phyloP scores from a whole-genome alignment of 1,140 invertebrate genomes.

The Trichogramma pretiosum region DNA sequence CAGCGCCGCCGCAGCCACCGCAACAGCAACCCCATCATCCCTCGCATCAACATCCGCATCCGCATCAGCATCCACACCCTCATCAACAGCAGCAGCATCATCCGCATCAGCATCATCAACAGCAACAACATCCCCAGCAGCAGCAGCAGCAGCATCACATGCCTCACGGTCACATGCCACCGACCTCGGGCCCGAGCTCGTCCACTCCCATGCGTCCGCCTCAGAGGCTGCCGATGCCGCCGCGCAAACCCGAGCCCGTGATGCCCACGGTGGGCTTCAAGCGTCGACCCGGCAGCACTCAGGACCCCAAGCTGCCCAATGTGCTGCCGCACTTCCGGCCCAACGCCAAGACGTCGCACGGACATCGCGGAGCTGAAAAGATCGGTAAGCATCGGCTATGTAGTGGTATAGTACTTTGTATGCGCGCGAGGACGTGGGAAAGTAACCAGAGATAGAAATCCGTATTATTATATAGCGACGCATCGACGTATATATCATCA shows the following conservation, averaged over 20 bases:
- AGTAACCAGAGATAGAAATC: no score
- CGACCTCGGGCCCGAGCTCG: conserved; percentile 14
- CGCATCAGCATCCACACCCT: conserved; percentile 5
- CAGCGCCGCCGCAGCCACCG: no score
- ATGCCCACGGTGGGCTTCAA: conserved; percentile 37
- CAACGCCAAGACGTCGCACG: conserved; percentile 52
- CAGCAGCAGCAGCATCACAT: conserved; percentile 4
- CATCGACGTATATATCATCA: no score
- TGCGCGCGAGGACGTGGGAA: no score
- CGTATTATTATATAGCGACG: no score
- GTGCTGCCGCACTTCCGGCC: conserved; percentile 64
- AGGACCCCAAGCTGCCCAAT: conserved; percentile 51
- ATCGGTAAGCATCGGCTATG: conserved; percentile 23
- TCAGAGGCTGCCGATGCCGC: conserved; percentile 27
- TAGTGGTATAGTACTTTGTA: no score
- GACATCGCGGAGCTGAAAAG: conserved; percentile 39
- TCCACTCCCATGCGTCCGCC: conserved; percentile 20
- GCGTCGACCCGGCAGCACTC: conserved; percentile 36
- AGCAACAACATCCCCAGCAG: no score
- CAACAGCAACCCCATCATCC: no score
- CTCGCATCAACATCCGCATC: no score
- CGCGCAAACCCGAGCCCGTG: conserved; percentile 36
- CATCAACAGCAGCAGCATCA: conserved; percentile 19
- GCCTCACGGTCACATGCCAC: no score
- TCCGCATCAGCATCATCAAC: no score